Base-by-base conservation (phyloP, 2,797 vertebrate species). In the Coendou prehensilis region DNA sequence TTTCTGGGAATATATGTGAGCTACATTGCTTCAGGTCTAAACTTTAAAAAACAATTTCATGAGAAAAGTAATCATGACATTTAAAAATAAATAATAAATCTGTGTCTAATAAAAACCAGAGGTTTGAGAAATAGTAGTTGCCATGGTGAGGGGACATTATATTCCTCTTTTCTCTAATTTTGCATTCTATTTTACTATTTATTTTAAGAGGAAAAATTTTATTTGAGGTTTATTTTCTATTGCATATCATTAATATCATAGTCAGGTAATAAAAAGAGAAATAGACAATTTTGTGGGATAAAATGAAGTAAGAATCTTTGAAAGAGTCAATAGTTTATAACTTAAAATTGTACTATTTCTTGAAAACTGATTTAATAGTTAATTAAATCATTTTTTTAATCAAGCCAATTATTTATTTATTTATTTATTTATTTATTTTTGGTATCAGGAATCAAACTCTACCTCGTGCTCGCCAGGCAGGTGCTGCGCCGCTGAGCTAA, bases 261-360 rank as follows among this genome's bases (percentile, higher is more conserved):
- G 33, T 61, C 33, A 61, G 69, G 9, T 63, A 78, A 61, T 61
- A 28, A 20, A 73, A 61, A 45, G 2, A 94, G 10, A 93, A 86
- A 82, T 18, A 95, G 23, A 80, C 41, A 22, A 9, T n/a, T 81
- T 81, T 81, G 6, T 0, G 67, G 41, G 30, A 82, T 54, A 86
- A 93, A 93, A 81, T 26, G 18, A 91, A 54, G 4, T 79, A 18
- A 80, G 13, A 83, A 61, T 83, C 63, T 86, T 91, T 83, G 45
- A 89, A 87, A 64, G 59, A 7, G 69, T 81, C 33, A 81, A 57
- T 28, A 45, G 50, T 75, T 80, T 84, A 2, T 2, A 76, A 47
- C 56, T 75, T 88, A 96, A 75, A 90, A 80, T 76, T 83, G 26
- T 45, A 83, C 14, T 75, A 14, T 45, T 87, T 92, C 89, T 56